Evolutionary conservation across 2,888 invertebrate genomes (phyloP).

Genomic region (Lysandra coridon): DNA sequence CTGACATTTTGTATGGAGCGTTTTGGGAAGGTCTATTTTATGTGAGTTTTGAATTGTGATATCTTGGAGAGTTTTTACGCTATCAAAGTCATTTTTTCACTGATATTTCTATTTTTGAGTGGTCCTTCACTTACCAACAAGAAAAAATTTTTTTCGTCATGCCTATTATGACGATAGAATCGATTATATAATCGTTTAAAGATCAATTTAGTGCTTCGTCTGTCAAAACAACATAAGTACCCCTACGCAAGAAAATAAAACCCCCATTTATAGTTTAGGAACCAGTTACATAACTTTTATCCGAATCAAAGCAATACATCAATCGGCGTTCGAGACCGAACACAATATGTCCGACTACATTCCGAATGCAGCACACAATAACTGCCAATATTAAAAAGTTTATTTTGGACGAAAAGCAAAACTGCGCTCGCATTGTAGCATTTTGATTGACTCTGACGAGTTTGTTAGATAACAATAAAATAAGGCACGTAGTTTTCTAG

Average conservation of each 20-base stretch:
- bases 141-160: too few species aligned
- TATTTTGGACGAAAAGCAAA: conserved; percentile 24
- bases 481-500: conserved; percentile 1
- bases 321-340: conserved; percentile 6
- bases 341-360: conserved; percentile 24
- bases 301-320: conserved; percentile 5
- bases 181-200: not conserved
- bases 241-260: not conserved
- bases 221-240: not conserved
- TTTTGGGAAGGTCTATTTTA: too few species aligned
- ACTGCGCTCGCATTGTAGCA: conserved; percentile 10
- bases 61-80: too few species aligned
- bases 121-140: too few species aligned
- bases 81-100: too few species aligned
- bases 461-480: conserved; percentile 23
- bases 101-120: too few species aligned
- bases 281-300: not conserved
- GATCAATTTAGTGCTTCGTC: not conserved
- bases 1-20: too few species aligned
- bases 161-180: not conserved
- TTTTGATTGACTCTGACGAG: conserved; percentile 22
- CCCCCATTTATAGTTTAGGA: not conserved
- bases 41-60: too few species aligned
- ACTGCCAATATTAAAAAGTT: conserved; percentile 28
- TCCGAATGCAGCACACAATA: conserved; percentile 21